Evolutionary conservation across 1,140 invertebrate species (phyloP), one percentile per base, ranked within the genome.

Genomic region (Sinella curviseta): DNA sequence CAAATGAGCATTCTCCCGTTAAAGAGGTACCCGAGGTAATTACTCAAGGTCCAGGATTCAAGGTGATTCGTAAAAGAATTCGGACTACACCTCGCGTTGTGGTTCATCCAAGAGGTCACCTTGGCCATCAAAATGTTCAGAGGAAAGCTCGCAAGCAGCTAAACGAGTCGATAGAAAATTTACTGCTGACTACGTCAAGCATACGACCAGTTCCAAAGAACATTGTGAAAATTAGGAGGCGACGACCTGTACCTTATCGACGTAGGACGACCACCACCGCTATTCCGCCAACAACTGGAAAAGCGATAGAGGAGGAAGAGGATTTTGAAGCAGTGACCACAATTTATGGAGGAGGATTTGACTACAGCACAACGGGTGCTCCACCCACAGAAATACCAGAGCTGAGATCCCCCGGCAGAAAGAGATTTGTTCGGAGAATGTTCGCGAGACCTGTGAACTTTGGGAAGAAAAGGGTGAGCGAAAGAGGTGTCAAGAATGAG

Each of bases 111-210:
- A n/a, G 74, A 17, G 74, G 74, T 14, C 74, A 75, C 24, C 26
- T 75, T 3, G 74, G 74, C 20, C 74, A 75, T 16, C 74, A 75
- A 70, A 70, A 70, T 70, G 65, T 70, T 8, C 30, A 8, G 12
- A 30, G 65, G 30, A 70, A 70, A 31, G 14, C 24, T 60, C 26
- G 65, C 1, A 30, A 33, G n/a, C 30, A 70, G 31, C n/a, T 70
- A 1, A 70, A 70, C 31, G 65, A 30, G n/a, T 31, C 65, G 31
- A 2, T 70, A 24, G 65, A 70, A n/a, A 70, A n/a, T 33, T 31
- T 70, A 33, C 24, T 70, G 30, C 31, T 70, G 12, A 70, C 65
- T 8, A 70, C 65, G 1, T 70, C 65, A 30, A 70, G 65, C 31
- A 30, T 70, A n/a, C 65, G 65, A 31, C 65, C 65, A 17, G 65